Evolutionary conservation across 2,797 vertebrate species (phyloP).

Genomic region (Pangasius mekongensis): DNA sequence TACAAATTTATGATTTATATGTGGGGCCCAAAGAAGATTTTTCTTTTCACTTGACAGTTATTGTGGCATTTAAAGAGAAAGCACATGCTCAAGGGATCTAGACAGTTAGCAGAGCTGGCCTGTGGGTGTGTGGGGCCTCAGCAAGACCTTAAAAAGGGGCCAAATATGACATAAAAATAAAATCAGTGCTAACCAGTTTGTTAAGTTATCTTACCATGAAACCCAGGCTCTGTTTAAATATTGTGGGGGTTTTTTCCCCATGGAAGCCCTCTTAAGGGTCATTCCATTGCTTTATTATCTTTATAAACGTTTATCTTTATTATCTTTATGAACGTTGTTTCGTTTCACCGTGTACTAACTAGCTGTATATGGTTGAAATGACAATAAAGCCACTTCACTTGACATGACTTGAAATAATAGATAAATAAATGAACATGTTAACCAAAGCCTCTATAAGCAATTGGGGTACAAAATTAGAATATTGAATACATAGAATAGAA

Average conservation of each 20-base stretch:
- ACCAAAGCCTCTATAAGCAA: not conserved
- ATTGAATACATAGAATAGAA: too few relatives aligned
- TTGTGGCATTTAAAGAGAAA: slow-evolving; percentile 38
- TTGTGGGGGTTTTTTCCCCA: not conserved
- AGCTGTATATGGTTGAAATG: too few relatives aligned
- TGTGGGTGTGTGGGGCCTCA: slow-evolving; percentile 16
- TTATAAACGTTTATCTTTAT: not conserved
- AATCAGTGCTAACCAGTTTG: not conserved
- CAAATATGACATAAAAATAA: slow-evolving; percentile 6
- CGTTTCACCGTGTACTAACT: too few relatives aligned
- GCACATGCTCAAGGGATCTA: slow-evolving; percentile 31
- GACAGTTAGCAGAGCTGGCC: slow-evolving; percentile 36
- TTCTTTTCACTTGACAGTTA: slow-evolving; percentile 50
- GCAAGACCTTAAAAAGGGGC: not conserved
- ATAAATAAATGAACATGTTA: not conserved
- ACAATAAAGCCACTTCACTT: too few relatives aligned
- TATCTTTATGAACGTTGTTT: not conserved
- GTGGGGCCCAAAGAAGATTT: slow-evolving; percentile 52
- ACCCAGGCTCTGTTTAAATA: not conserved
- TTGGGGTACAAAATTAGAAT: too few relatives aligned
- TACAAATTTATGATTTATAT: slow-evolving; percentile 36
- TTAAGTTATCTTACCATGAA: not conserved
- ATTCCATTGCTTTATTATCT: not conserved
- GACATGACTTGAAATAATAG: not conserved
- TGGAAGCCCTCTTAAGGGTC: not conserved